A percentile compares a stretch with the other conserved stretches of the same genome.
Evolutionary conservation across 2,888 invertebrate species (phyloP).

Genomic region (Harmothoe impar): DNA sequence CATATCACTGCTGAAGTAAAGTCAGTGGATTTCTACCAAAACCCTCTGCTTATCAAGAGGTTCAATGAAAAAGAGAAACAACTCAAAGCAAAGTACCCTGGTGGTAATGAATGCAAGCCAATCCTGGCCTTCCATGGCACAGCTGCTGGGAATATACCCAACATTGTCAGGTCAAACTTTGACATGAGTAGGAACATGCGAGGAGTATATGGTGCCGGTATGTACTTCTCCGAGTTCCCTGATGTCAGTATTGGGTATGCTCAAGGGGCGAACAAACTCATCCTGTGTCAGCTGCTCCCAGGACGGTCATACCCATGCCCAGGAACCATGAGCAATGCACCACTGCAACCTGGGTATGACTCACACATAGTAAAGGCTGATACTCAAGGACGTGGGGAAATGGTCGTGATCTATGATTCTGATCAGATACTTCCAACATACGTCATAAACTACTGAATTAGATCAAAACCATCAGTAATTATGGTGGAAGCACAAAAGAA

Average conservation of each 20-base stretch:
- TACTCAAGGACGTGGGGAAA: conserved; percentile 59
- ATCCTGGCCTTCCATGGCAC: conserved; percentile 69
- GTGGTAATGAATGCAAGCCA: conserved; percentile 13
- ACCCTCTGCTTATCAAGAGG: conserved; percentile 59
- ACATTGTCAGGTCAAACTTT: conserved; percentile 64
- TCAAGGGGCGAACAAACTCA: conserved; percentile 27
- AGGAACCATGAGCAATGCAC: conserved; percentile 26
- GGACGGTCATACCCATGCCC: conserved; percentile 57
- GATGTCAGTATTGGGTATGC: conserved; percentile 63
- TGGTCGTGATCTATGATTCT: conserved; percentile 65
- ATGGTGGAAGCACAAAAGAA: too few relatives aligned
- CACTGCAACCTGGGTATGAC: conserved; percentile 61
- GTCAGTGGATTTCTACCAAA: conserved; percentile 65
- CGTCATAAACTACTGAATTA: conserved; percentile 45
- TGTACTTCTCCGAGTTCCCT: conserved; percentile 69
- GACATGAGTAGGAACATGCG: conserved; percentile 15
- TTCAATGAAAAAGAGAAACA: conserved; percentile 60
- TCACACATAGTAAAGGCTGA: conserved; percentile 62
- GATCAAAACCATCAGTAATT: too few relatives aligned
- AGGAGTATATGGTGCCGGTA: conserved; percentile 65
- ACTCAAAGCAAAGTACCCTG: conserved; percentile 61
- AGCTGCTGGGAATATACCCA: conserved; percentile 62
- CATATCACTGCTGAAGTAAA: background rate
- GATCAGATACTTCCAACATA: conserved; percentile 67
- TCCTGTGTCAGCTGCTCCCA: conserved; percentile 65